Evolutionary conservation across 2,113 vertebrate genomes (phyloP).

Genomic region (Mugil cephalus): DNA sequence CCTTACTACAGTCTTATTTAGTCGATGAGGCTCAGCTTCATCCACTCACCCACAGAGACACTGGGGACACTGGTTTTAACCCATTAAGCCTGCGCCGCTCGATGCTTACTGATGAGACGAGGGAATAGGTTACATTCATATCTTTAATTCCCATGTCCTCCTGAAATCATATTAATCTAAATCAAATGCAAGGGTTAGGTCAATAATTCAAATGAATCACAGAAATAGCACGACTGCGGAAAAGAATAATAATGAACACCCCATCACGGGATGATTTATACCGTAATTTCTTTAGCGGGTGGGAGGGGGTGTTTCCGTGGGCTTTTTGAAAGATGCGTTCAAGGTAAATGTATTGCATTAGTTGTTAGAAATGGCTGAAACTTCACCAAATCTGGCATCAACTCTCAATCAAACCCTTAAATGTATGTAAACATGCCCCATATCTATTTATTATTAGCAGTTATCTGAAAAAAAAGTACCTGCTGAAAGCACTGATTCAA

Average conservation of each 20-base stretch:
- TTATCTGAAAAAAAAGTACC: conserved; percentile 17
- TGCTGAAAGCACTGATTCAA: conserved; percentile 7
- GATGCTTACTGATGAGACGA: conserved; percentile 37
- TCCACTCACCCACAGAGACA: conserved; percentile 32
- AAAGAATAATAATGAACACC: conserved; percentile 46
- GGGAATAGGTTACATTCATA: conserved; percentile 25
- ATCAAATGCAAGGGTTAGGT: conserved; percentile 43
- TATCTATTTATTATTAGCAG: not conserved
- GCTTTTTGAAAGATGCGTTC: conserved; percentile 7
- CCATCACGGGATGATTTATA: conserved; percentile 47
- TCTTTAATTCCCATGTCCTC: conserved; percentile 37
- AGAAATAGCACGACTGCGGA: conserved; percentile 32
- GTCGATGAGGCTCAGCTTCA: conserved; percentile 46
- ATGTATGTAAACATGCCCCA: not conserved
- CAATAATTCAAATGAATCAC: conserved; percentile 64
- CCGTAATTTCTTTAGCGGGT: conserved; percentile 25
- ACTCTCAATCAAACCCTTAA: too few relatives aligned
- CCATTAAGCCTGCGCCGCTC: conserved; percentile 45
- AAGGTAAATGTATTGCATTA: not conserved
- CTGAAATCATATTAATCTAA: conserved; percentile 47
- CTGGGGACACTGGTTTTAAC: conserved; percentile 60
- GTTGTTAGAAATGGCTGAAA: conserved; percentile 13
- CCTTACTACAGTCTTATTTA: conserved; percentile 41
- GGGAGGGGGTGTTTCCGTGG: conserved; percentile 11
- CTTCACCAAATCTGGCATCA: too few relatives aligned